Conservation (phyloP, 1,140 invertebrate genomes). For the Ceratina calcarata region DNA sequence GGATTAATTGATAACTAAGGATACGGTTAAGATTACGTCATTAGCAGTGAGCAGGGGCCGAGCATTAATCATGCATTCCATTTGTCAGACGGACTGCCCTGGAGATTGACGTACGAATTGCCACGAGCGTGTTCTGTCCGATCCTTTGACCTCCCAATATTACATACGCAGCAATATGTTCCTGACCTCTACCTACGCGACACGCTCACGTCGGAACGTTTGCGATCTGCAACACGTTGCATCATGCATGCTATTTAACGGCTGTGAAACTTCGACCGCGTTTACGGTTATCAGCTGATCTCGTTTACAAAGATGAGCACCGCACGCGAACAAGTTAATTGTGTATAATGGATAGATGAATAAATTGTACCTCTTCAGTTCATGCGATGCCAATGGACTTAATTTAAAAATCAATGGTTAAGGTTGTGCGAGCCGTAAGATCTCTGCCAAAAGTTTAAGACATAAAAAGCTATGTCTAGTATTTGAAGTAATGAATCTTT, state of each 20-base stretch:
- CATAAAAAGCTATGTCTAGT: too few relatives aligned
- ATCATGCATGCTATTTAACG: too few relatives aligned
- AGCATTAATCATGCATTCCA: constrained; percentile 44
- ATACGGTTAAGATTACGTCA: constrained; percentile 15
- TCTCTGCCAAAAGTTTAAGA: too few relatives aligned
- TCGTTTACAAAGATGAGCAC: too few relatives aligned
- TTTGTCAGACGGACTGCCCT: constrained; percentile 38
- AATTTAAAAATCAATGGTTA: background rate
- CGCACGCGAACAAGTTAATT: too few relatives aligned
- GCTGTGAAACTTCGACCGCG: too few relatives aligned
- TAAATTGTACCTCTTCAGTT: too few relatives aligned
- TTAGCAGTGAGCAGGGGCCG: constrained; percentile 2
- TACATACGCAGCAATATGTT: constrained; percentile 16
- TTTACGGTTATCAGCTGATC: too few relatives aligned
- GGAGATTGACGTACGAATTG: constrained; percentile 44
- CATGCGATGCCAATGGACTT: too few relatives aligned
- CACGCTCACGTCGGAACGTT: constrained; percentile 10
- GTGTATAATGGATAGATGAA: too few relatives aligned
- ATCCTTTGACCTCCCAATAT: constrained; percentile 34
- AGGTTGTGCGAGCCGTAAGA: too few relatives aligned
- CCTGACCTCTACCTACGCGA: background rate
- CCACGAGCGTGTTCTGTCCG: constrained; percentile 34
- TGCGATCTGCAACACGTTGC: background rate
- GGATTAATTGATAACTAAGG: constrained; percentile 10
- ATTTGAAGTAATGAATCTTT: too few relatives aligned